Evolutionary conservation across 2,113 vertebrate genomes (phyloP), one percentile per base, ranked within the genome.

Genomic region (Dunckerocampus dactyliophorus): DNA sequence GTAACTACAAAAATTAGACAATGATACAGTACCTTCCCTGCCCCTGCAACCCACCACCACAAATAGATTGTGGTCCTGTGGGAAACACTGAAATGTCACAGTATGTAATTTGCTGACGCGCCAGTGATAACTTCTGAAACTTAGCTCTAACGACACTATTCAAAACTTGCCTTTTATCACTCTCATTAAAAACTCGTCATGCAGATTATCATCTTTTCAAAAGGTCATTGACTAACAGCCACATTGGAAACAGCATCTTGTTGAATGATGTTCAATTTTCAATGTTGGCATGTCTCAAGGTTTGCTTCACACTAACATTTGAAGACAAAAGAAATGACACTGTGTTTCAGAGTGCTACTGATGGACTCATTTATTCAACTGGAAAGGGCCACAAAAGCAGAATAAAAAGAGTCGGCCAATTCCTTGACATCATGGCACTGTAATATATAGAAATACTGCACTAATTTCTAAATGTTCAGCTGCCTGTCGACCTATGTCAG

Each of bases 381-480:
- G 65, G 55, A 58, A 85, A 58, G 39, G 59, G 39, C 39, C 71
- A 71, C 63, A 49, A 74, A 68, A 62, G 45, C 56, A 55, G 59
- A 81, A 72, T 82, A 58, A 61, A 74, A 68, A 71, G 75, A 73
- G 63, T 69, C 39, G 10, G 75, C 58, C 82, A 71, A 70, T 83
- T 84, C 76, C 71, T 81, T 88, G 65, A 85, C 85, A 84, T 80
- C 75, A 81, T 53, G 53, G 55, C 72, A 67, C 54, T 12, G 55
- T 60, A 76, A 80, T 82, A 53, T 80, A 81, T 80, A 63, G 72
- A 50, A 75, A 68, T 63, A 62, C 51, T 66, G 71, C 61, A 12
- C 71, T 71, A 59, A 80, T 84, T 86, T 80, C 58, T 69, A 64
- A 37, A 57, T 79, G 80, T 43, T 82, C 56, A 45, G 43, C 79